Evolutionary conservation across 2,797 vertebrate genomes (phyloP).

Genomic region (Anguilla megastoma): DNA sequence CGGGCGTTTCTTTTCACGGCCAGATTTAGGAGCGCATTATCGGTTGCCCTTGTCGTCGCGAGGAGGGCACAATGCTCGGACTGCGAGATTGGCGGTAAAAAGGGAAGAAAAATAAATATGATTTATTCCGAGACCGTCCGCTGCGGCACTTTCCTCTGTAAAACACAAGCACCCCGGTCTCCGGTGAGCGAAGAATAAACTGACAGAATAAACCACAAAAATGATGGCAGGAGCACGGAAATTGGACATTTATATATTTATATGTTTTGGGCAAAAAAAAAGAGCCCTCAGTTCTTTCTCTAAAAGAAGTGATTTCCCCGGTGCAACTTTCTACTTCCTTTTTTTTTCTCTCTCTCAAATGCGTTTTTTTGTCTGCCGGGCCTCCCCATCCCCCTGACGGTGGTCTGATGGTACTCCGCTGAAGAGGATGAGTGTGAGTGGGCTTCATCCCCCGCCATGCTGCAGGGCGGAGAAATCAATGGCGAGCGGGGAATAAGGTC

Average conservation of each 20-base stretch:
- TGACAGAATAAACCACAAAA: not conserved
- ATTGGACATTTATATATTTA: not conserved
- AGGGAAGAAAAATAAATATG: slow-evolving; percentile 27
- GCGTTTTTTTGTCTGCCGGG: not conserved
- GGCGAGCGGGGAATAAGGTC: not conserved
- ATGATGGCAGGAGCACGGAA: not conserved
- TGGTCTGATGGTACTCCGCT: slow-evolving; percentile 27
- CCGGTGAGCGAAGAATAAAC: not conserved
- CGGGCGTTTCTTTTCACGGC: slow-evolving; percentile 26
- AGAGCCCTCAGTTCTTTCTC: not conserved
- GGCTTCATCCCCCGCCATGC: not conserved
- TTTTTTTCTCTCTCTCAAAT: not conserved
- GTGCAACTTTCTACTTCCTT: no score
- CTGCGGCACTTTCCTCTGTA: not conserved
- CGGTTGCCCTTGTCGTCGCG: slow-evolving; percentile 26
- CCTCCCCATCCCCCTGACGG: not conserved
- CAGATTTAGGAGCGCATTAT: slow-evolving; percentile 26
- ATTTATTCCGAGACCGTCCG: slow-evolving; percentile 18
- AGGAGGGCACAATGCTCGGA: slow-evolving; percentile 8
- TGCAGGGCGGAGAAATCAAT: slow-evolving; percentile 23
- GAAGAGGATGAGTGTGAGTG: slow-evolving; percentile 10
- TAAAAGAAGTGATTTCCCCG: slow-evolving; percentile 10
- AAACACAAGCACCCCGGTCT: not conserved
- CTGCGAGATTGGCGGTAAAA: slow-evolving; percentile 17
- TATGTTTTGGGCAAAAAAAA: slow-evolving; percentile 15